A percentile compares a stretch with the other conserved stretches of the same genome.
These are phyloP conservation scores for Drosophila differens DNA, from an alignment of 2,888 invertebrate species.

Conservation along the genomic window DNA sequence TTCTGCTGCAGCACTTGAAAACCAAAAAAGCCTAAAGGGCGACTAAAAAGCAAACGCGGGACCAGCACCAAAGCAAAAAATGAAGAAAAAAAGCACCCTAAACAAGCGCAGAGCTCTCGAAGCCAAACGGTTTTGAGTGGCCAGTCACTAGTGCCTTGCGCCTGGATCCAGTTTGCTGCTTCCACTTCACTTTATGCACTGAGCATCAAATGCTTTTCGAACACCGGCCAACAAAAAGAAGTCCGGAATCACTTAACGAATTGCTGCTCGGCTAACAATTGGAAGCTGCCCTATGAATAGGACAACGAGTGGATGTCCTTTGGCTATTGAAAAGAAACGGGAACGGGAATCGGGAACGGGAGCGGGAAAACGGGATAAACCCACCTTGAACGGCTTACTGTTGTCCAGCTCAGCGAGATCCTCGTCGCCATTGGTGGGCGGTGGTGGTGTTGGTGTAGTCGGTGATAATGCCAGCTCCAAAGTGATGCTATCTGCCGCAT, in stretches of 20 bases:
- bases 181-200: conserved; percentile 33
- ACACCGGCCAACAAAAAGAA: conserved; percentile 26
- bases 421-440: conserved; percentile 64
- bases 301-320: conserved; percentile 7
- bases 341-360: background rate
- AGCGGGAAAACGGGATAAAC: conserved; percentile 19
- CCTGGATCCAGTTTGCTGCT: conserved; percentile 7
- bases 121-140: conserved; percentile 40
- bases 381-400: conserved; percentile 75
- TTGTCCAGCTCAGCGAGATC: conserved; percentile 68
- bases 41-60: conserved; percentile 17
- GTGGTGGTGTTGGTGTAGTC: conserved; percentile 71
- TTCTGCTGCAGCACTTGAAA: conserved; percentile 32
- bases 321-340: background rate
- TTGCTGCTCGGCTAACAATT: conserved; percentile 52
- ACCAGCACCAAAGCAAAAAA: background rate
- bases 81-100: background rate
- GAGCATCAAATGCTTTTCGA: conserved; percentile 29
- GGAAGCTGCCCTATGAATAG: conserved; percentile 30
- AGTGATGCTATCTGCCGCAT: conserved; percentile 73
- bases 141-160: conserved; percentile 29
- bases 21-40: conserved; percentile 41
- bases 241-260: conserved; percentile 68
- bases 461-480: conserved; percentile 70
- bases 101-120: conserved; percentile 29